These are phyloP conservation scores for Polyploca ridens DNA, from an alignment of 2,888 invertebrate species.

Conservation along the genomic window DNA sequence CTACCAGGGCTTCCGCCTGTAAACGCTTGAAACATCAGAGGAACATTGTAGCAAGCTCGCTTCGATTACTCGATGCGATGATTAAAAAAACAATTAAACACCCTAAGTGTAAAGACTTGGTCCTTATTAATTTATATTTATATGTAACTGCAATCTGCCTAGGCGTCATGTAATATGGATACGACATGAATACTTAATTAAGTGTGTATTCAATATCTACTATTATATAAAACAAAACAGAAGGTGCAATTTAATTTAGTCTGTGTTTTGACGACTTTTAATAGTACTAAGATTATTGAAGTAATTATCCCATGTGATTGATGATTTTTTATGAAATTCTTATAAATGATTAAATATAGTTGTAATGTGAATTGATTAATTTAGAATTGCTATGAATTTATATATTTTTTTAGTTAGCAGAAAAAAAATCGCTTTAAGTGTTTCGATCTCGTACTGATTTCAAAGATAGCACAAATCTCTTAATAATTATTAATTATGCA, in stretches of 20 bases:
- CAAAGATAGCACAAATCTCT: background rate
- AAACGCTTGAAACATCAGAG: too few relatives aligned
- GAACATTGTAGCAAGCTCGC: too few relatives aligned
- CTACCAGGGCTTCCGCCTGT: too few relatives aligned
- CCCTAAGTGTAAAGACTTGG: too few relatives aligned
- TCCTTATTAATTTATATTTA: too few relatives aligned
- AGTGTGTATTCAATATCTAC: background rate
- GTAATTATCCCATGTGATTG: constrained; percentile 1
- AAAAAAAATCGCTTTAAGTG: background rate
- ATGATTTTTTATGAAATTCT: background rate
- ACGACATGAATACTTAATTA: background rate
- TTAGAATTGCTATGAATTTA: background rate
- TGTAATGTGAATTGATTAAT: constrained; percentile 5
- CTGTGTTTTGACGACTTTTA: constrained; percentile 15
- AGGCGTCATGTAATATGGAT: background rate
- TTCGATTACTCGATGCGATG: too few relatives aligned
- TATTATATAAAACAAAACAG: constrained; percentile 17
- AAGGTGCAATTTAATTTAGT: constrained; percentile 34
- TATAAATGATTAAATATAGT: background rate
- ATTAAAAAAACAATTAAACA: too few relatives aligned
- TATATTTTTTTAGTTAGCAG: background rate
- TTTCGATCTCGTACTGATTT: constrained; percentile 17
- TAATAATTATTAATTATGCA: background rate
- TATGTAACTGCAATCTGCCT: background rate
- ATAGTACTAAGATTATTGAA: constrained; percentile 15